A percentile compares a stretch with the other conserved stretches of the same genome.
Conservation (phyloP, 2,888 invertebrate genomes). For the Eilema depressum region DNA sequence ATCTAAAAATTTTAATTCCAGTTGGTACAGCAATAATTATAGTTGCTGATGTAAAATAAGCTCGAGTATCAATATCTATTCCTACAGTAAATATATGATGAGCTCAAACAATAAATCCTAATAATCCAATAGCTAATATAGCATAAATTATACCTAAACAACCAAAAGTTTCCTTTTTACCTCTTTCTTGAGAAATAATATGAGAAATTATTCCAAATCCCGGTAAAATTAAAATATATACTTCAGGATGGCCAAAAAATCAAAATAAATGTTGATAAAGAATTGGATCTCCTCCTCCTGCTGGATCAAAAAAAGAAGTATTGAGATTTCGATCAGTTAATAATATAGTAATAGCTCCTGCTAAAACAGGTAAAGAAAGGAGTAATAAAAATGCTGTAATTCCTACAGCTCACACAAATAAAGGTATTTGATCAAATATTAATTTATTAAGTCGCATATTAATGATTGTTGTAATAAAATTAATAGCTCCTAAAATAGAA, state of each 20-base stretch:
- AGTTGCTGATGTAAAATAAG: constrained; percentile 94
- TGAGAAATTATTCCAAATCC: constrained; percentile 94
- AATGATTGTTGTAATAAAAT: constrained; percentile 92
- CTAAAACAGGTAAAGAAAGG: constrained; percentile 91
- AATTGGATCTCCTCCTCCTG: constrained; percentile 93
- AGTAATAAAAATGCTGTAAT: constrained; percentile 85
- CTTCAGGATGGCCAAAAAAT: constrained; percentile 96
- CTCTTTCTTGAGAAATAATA: constrained; percentile 91
- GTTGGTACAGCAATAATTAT: constrained; percentile 96
- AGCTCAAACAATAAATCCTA: constrained; percentile 95
- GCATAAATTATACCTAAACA: constrained; percentile 93
- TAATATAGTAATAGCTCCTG: constrained; percentile 93
- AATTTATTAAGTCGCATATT: constrained; percentile 89
- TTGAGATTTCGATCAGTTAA: constrained; percentile 93
- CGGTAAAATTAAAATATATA: constrained; percentile 94
- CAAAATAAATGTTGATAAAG: constrained; percentile 94
- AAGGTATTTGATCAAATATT: constrained; percentile 88
- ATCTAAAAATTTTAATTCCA: constrained; percentile 94
- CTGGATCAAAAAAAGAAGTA: constrained; percentile 93
- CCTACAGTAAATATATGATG: constrained; percentile 95
- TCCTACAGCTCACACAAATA: constrained; percentile 92
- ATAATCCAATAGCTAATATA: constrained; percentile 92
- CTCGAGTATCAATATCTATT: constrained; percentile 94
- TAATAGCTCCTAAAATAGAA: constrained; percentile 92
- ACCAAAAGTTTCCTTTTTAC: constrained; percentile 92